Percentiles rank a stretch among this genome's conserved stretches.
phyloP scores from a whole-genome alignment of 2,888 invertebrate genomes.

The Cheilosia impressa region DNA sequence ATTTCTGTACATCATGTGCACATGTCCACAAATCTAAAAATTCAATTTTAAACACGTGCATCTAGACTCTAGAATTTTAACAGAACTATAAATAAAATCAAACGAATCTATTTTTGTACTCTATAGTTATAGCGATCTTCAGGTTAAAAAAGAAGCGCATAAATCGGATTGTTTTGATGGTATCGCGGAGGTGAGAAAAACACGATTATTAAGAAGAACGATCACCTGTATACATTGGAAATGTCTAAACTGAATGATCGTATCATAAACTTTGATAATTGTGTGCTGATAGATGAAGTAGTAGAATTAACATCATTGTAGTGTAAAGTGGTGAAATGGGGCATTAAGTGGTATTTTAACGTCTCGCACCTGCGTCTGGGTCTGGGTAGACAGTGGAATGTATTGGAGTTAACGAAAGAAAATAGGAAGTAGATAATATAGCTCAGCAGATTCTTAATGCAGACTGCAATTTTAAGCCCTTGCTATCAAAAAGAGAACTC shows the following conservation, averaged over 20 bases:
- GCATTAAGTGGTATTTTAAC: too few species aligned
- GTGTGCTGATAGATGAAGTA: too few species aligned
- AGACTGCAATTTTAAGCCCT: too few species aligned
- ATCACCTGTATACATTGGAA: too few species aligned
- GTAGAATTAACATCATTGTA: too few species aligned
- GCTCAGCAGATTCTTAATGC: too few species aligned
- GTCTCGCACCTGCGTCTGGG: neutral
- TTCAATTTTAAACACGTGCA: neutral
- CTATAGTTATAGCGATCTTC: neutral
- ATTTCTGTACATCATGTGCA: neutral
- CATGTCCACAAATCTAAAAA: conserved; percentile 9
- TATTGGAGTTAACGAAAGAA: neutral
- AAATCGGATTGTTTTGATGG: conserved; percentile 9
- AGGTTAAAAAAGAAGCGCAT: neutral
- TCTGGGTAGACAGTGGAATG: neutral
- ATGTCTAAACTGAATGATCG: too few species aligned
- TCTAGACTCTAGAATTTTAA: neutral
- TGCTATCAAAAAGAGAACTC: too few species aligned
- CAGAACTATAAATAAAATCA: conserved; percentile 15
- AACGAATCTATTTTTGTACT: neutral
- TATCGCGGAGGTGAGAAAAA: neutral
- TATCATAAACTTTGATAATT: too few species aligned
- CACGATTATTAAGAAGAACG: too few species aligned
- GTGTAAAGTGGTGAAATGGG: too few species aligned
- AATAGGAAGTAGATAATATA: neutral